These are phyloP conservation scores for Sminthurides bifidus DNA, from an alignment of 1,140 invertebrate species.

Conservation along the genomic window DNA sequence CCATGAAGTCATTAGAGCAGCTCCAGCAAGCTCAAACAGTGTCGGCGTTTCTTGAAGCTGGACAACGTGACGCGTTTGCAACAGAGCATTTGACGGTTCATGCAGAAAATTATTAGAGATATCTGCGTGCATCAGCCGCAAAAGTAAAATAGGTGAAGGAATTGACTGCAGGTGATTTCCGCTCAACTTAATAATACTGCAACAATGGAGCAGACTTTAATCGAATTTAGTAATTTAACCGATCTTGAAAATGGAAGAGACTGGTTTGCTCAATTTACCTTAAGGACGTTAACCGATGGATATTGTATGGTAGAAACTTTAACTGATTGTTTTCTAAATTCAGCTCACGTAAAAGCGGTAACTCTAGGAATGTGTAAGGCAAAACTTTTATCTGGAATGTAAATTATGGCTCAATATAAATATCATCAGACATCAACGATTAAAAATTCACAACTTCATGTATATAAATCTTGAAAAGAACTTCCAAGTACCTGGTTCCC, in stretches of 20 bases:
- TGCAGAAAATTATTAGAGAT: neutral
- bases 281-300: neutral
- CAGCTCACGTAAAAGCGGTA: neutral
- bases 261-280: neutral
- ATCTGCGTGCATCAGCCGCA: neutral
- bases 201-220: neutral
- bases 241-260: neutral
- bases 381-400: neutral
- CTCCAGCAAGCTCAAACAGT: neutral
- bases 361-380: neutral
- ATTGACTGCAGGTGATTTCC: neutral
- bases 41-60: neutral
- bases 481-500: neutral
- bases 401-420: neutral
- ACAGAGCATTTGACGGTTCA: neutral
- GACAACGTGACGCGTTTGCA: neutral
- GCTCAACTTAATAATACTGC: slow-evolving; percentile 1
- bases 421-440: neutral
- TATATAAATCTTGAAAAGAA: neutral
- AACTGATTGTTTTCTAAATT: neutral
- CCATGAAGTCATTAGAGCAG: neutral
- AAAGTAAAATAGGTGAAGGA: neutral
- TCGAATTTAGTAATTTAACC: too few species aligned
- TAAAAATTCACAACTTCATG: neutral
- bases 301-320: neutral